Percentiles rank a stretch among this genome's conserved stretches.
Conservation (phyloP, 2,888 invertebrate genomes). For the Herminia tarsipennalis region DNA sequence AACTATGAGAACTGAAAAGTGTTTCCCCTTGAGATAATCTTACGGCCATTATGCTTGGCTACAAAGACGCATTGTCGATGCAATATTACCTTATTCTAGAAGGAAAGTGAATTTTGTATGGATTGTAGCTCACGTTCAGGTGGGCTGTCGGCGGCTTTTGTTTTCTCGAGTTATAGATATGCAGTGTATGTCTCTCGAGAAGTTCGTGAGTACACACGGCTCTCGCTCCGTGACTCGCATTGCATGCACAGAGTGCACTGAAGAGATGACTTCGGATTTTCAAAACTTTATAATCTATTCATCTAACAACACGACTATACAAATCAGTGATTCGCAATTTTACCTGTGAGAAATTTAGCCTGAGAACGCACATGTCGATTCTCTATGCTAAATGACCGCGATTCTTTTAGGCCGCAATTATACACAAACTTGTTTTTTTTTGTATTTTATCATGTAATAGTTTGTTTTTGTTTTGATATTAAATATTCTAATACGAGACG, state of each 20-base stretch:
- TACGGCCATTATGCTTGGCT: too few relatives aligned
- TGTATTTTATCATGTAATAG: conserved; percentile 7
- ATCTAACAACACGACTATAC: conserved; percentile 21
- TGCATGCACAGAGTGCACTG: conserved; percentile 38
- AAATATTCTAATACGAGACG: too few relatives aligned
- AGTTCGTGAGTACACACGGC: conserved; percentile 32
- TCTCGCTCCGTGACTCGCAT: conserved; percentile 41
- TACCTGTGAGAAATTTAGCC: conserved; percentile 30
- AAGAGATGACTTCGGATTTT: conserved; percentile 30
- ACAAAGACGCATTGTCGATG: conserved; percentile 17
- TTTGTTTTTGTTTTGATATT: conserved; percentile 10
- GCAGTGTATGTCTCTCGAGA: conserved; percentile 11
- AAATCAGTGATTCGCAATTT: conserved; percentile 26
- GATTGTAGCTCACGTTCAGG: conserved; percentile 25
- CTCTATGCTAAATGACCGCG: conserved; percentile 11
- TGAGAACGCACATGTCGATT: conserved; percentile 12
- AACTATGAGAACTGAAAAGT: conserved; percentile 1
- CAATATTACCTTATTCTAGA: conserved; percentile 24
- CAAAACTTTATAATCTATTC: conserved; percentile 28
- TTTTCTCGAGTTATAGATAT: conserved; percentile 25
- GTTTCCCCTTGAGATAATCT: conserved; percentile 8
- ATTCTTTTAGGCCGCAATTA: conserved; percentile 5
- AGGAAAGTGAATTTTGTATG: conserved; percentile 29
- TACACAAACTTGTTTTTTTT: conserved; percentile 8
- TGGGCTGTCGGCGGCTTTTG: conserved; percentile 23